phyloP scores from a whole-genome alignment of 2,113 vertebrate species.

The Aphelocoma coerulescens region DNA sequence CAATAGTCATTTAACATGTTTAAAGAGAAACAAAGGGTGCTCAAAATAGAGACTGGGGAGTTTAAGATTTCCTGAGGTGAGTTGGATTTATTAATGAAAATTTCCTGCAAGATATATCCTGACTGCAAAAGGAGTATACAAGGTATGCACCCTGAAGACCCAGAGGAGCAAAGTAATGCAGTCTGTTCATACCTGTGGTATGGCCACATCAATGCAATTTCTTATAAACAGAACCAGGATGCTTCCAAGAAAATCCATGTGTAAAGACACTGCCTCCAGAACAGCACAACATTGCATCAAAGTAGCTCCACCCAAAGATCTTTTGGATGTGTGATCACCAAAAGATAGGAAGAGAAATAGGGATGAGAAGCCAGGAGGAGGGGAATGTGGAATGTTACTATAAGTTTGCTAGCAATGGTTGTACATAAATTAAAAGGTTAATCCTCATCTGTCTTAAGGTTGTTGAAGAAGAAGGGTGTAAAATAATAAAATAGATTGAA shows the following conservation, averaged over 20 bases:
- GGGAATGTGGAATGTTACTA: background rate
- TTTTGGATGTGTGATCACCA: background rate
- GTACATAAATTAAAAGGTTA: background rate
- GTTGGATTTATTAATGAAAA: background rate
- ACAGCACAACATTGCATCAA: background rate
- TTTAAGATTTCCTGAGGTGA: background rate
- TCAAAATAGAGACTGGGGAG: background rate
- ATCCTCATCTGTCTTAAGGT: background rate
- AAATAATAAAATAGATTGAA: background rate
- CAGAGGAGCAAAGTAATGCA: background rate
- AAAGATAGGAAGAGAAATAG: background rate
- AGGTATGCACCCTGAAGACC: background rate
- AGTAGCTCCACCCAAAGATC: background rate
- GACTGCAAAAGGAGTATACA: background rate
- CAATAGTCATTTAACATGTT: background rate
- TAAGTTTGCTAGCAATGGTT: background rate
- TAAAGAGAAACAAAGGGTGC: background rate
- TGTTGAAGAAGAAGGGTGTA: background rate
- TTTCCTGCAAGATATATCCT: background rate
- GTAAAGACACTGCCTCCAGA: background rate
- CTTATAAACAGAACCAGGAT: background rate
- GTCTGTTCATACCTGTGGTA: background rate
- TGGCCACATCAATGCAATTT: background rate
- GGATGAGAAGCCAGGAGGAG: background rate
- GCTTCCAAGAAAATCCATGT: background rate